Evolutionary conservation across 2,797 vertebrate genomes (phyloP).

Genomic region (Chromis chromis): DNA sequence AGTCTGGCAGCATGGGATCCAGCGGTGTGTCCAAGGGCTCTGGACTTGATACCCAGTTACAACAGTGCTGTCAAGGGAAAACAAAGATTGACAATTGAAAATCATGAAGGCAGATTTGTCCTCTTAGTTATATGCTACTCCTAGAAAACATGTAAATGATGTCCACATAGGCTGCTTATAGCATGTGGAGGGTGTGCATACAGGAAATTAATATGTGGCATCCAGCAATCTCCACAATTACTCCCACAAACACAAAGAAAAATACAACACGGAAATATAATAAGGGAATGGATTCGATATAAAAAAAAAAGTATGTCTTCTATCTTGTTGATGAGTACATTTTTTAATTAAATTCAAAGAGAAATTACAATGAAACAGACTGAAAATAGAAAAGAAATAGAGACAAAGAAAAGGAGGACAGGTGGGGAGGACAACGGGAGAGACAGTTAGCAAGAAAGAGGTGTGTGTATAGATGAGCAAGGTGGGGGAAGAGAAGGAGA

Average conservation of each 20-base stretch:
- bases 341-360: constrained; percentile 20
- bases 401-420: constrained; percentile 54
- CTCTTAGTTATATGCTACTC: neutral
- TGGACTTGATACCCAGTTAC: constrained; percentile 97
- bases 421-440: constrained; percentile 39
- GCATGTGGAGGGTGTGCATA: neutral
- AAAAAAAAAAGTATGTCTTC: neutral
- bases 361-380: neutral
- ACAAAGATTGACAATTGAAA: constrained; percentile 5
- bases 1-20: constrained; percentile 96
- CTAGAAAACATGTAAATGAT: neutral
- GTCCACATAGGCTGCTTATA: constrained; percentile 1
- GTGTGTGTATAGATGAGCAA: constrained; percentile 38
- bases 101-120: neutral
- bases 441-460: constrained; percentile 36
- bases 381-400: neutral
- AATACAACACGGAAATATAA: neutral
- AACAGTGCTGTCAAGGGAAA: constrained; percentile 88
- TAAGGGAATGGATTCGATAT: neutral
- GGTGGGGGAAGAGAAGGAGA: constrained; percentile 35
- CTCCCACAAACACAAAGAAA: constrained; percentile 9
- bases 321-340: constrained; percentile 6
- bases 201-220: neutral
- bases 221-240: constrained; percentile 6
- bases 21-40: constrained; percentile 92